phyloP scores from a whole-genome alignment of 2,797 vertebrate species.

The Poecilia wingei region DNA sequence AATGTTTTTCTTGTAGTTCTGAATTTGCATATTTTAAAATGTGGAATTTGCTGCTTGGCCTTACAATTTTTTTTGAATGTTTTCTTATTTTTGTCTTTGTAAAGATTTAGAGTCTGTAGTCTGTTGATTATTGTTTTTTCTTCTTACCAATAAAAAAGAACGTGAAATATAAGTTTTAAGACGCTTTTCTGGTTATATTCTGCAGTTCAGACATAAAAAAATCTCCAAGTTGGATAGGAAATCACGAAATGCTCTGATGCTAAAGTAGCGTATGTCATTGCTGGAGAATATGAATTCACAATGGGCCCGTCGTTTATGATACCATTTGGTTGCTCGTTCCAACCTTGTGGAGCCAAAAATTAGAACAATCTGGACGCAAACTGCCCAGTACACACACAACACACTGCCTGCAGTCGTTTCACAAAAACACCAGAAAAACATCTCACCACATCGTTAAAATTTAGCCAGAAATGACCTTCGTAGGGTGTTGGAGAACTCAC shows the following conservation, averaged over 20 bases:
- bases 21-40: no score
- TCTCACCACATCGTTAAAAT: not conserved
- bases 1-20: no score
- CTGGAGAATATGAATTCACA: not conserved
- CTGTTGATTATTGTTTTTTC: not conserved
- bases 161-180: not conserved
- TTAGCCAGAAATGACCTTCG: not conserved
- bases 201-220: not conserved
- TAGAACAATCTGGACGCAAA: not conserved
- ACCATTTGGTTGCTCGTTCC: conserved; percentile 2
- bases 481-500: not conserved
- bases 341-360: conserved; percentile 6
- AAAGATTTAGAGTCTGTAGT: no score
- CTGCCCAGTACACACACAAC: not conserved
- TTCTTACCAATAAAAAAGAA: not conserved
- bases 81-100: no score
- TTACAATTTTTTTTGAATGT: no score
- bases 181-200: not conserved
- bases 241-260: not conserved
- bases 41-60: no score
- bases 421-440: not conserved
- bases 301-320: not conserved
- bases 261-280: not conserved
- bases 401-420: not conserved
- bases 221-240: not conserved